Evolutionary conservation across 2,888 invertebrate genomes (phyloP), one percentile per base, ranked within the genome.

Genomic region (Campaea margaritaria): DNA sequence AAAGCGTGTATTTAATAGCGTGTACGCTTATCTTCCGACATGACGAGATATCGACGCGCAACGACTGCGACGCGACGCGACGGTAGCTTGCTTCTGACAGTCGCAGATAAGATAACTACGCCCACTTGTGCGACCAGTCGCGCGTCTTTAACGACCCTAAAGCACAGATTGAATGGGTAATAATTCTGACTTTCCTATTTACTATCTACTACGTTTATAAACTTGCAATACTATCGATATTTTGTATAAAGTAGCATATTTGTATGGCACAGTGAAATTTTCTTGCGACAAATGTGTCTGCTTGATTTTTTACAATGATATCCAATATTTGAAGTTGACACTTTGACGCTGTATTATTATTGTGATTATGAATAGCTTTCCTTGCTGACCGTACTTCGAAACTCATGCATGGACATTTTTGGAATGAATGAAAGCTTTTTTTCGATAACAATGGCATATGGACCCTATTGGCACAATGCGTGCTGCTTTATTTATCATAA

Each of bases 71-170:
- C 57, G 46, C 28, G 45, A 42, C 50, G 56, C 71, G 72, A 67
- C 78, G 72, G 79, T 79, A 79, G 79, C 81, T 69, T 68, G 68
- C 51, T 64, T 68, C 73, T 84, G 86, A 85, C 86, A 84, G 81
- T 58, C 55, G 15, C 21, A 81, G 86, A 86, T 86, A 86, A 86
- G 80, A 80, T 75, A 76, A n/a, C 12, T 34, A 11, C 79, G 63
- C 81, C 77, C 64, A 76, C 77, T 65, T 73, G 65, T 64, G 58
- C 64, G 71, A 72, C 74, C 65, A 67, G 55, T 56, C 51, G 51
- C 43, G 28, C 27, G 47, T 52, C 43, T 47, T 16, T 51, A 34
- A 34, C 34, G 13, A 51, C 51, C 16, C 12, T 38, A 48, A 48
- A 39, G 14, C 36, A n/a, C n/a, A 12, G 36, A 36, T 9, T 31